A percentile compares a stretch with the other conserved stretches of the same genome.
These are phyloP conservation scores for Dasypogon diadema DNA, from an alignment of 2,888 invertebrate genomes.

Conservation along the genomic window DNA sequence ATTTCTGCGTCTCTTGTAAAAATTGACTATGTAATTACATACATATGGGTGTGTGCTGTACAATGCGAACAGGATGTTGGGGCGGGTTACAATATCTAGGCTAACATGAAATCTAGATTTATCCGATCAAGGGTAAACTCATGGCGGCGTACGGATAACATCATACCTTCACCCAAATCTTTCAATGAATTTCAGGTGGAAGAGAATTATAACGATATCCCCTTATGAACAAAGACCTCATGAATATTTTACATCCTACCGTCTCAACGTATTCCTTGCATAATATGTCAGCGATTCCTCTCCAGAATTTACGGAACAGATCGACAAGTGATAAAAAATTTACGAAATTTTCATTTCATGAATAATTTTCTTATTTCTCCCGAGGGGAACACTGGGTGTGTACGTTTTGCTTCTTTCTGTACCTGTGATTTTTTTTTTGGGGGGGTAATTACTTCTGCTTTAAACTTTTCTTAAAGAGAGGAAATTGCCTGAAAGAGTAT, in stretches of 20 bases:
- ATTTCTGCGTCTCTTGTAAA: background rate
- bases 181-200: constrained; percentile 10
- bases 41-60: background rate
- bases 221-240: constrained; percentile 16
- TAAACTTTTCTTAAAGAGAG: constrained; percentile 3
- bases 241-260: constrained; percentile 40
- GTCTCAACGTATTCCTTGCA: constrained; percentile 22
- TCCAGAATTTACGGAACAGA: constrained; percentile 5
- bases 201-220: constrained; percentile 24
- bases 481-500: background rate
- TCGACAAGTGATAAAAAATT: constrained; percentile 47
- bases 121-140: constrained; percentile 25
- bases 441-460: background rate
- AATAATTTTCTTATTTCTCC: constrained; percentile 29
- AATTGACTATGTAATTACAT: constrained; percentile 29
- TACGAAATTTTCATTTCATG: constrained; percentile 48
- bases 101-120: constrained; percentile 21
- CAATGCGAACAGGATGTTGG: background rate
- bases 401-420: background rate
- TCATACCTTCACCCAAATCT: constrained; percentile 13
- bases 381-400: background rate
- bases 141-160: background rate
- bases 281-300: constrained; percentile 42
- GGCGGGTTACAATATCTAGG: background rate
- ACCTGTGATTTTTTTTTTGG: background rate